Conservation (phyloP, 2,797 vertebrate genomes). For the Anguilla marmorata region DNA sequence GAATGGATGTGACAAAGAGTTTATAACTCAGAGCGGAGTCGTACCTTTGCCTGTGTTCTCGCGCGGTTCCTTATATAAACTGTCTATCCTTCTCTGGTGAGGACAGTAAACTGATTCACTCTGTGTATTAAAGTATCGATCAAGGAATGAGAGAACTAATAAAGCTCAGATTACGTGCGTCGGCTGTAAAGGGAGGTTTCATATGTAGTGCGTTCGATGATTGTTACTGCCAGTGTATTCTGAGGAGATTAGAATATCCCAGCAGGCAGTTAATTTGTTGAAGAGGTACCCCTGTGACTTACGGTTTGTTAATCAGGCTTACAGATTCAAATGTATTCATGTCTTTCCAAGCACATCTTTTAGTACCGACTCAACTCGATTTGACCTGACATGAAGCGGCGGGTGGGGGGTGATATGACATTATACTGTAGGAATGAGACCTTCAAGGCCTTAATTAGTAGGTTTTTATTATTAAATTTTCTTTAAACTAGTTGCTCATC, state of each 20-base stretch:
- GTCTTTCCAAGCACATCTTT: not conserved
- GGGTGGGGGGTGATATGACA: not conserved
- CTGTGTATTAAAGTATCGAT: constrained; percentile 74
- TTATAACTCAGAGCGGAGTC: constrained; percentile 51
- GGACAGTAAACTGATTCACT: not conserved
- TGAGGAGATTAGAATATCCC: constrained; percentile 47
- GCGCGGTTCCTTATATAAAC: constrained; percentile 8
- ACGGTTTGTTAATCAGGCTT: constrained; percentile 44
- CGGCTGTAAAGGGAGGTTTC: constrained; percentile 41
- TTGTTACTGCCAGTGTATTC: constrained; percentile 51
- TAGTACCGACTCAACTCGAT: constrained; percentile 3
- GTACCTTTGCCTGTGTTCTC: constrained; percentile 2
- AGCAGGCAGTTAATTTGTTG: constrained; percentile 51
- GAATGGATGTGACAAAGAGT: constrained; percentile 64
- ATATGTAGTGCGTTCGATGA: constrained; percentile 51
- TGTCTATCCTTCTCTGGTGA: not conserved
- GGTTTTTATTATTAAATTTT: not conserved
- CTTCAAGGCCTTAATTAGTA: not conserved
- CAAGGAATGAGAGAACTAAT: constrained; percentile 64
- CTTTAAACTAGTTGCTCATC: not conserved
- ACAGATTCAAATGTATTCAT: constrained; percentile 27
- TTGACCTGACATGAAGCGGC: not conserved
- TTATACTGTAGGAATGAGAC: not conserved
- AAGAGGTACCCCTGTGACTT: constrained; percentile 32
- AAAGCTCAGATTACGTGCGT: constrained; percentile 46